These are phyloP conservation scores for Phyllotis vaccarum DNA, from an alignment of 2,797 vertebrate genomes.

Conservation along the genomic window DNA sequence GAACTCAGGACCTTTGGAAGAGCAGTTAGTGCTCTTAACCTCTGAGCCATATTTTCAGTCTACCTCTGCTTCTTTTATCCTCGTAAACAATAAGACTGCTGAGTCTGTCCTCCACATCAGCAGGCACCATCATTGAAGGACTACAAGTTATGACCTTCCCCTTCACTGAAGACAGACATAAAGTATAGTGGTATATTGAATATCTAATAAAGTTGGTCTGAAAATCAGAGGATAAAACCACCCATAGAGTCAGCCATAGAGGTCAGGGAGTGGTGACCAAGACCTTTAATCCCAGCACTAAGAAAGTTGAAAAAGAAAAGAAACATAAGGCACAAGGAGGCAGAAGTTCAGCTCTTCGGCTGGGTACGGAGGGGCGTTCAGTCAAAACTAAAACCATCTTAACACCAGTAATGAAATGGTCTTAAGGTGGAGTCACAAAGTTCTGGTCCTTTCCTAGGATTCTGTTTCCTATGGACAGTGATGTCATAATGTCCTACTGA, in stretches of 20 bases:
- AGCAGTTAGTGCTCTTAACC: too few relatives aligned
- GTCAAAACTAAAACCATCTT: neutral
- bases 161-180: neutral
- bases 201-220: too few relatives aligned
- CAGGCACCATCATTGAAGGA: neutral
- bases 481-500: conserved; percentile 70
- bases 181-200: neutral
- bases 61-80: neutral
- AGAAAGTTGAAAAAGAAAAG: too few relatives aligned
- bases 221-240: too few relatives aligned
- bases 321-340: too few relatives aligned
- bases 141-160: neutral
- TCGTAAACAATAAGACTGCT: neutral
- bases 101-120: neutral
- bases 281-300: too few relatives aligned
- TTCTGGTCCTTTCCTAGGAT: neutral
- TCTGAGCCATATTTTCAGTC: neutral
- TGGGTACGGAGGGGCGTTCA: too few relatives aligned
- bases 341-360: too few relatives aligned
- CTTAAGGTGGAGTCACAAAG: neutral
- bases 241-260: too few relatives aligned
- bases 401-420: neutral
- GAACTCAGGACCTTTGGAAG: too few relatives aligned
- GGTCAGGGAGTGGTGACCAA: too few relatives aligned
- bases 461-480: neutral